Evolutionary conservation across 2,888 invertebrate species (phyloP).

Genomic region (Pasiphila rectangulata): DNA sequence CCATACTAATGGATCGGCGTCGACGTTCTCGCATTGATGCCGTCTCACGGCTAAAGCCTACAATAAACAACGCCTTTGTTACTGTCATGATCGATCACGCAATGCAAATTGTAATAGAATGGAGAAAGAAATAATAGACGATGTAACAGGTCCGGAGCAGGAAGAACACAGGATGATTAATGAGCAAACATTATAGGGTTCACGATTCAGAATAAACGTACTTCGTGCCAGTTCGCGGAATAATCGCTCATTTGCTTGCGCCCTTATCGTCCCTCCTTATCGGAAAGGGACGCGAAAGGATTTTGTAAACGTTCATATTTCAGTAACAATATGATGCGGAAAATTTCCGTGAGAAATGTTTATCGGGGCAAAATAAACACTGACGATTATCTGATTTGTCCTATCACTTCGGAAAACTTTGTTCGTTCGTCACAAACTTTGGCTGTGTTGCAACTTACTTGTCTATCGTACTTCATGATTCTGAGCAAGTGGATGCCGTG

Average conservation of each 20-base stretch:
- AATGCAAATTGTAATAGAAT: constrained; percentile 44
- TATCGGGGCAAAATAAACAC: constrained; percentile 22
- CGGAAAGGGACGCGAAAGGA: constrained; percentile 44
- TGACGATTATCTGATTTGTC: constrained; percentile 18
- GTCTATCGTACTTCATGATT: constrained; percentile 95
- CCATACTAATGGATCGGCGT: constrained; percentile 97
- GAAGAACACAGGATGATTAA: constrained; percentile 56
- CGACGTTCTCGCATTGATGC: constrained; percentile 92
- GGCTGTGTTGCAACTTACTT: constrained; percentile 78
- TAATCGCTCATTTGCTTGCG: constrained; percentile 59
- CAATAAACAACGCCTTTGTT: constrained; percentile 45
- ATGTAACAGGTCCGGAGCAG: constrained; percentile 45
- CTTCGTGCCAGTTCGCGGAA: constrained; percentile 51
- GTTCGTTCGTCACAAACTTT: constrained; percentile 16
- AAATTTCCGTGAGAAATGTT: constrained; percentile 25
- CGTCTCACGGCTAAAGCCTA: constrained; percentile 92
- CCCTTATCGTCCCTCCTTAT: constrained; percentile 46
- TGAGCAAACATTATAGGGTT: constrained; percentile 54
- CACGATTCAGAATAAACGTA: constrained; percentile 39
- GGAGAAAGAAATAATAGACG: constrained; percentile 43
- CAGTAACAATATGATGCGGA: constrained; percentile 34
- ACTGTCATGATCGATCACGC: constrained; percentile 43
- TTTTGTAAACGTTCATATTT: constrained; percentile 38
- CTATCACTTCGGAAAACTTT: constrained; percentile 14
- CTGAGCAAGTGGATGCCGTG: constrained; percentile 95